Conservation (phyloP, 92 coral and sea anemone species). For the Umimayanthus chanpuru region DNA sequence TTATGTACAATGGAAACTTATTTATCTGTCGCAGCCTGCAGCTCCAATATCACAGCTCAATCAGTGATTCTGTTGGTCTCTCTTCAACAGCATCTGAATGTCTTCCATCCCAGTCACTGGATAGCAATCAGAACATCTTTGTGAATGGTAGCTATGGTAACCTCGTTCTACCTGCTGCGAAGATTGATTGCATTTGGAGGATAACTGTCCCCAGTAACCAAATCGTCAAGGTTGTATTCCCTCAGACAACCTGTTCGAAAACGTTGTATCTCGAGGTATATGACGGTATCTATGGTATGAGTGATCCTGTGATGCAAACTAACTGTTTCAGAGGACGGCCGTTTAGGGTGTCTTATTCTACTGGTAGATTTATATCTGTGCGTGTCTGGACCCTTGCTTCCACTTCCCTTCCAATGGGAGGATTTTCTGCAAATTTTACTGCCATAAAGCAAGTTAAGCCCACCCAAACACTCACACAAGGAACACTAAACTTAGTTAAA, state of each 20-base stretch:
- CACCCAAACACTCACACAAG: too few species aligned
- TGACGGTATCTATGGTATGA: not conserved
- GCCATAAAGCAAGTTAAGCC: not conserved
- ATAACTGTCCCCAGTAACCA: slow-evolving; percentile 3
- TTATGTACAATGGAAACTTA: too few species aligned
- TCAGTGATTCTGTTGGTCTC: not conserved
- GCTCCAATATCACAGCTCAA: too few species aligned
- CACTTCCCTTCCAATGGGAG: not conserved
- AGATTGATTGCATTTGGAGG: slow-evolving; percentile 15
- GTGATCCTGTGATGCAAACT: not conserved
- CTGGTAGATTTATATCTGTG: not conserved
- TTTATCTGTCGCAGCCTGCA: too few species aligned
- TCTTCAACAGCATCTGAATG: not conserved
- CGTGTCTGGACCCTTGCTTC: not conserved
- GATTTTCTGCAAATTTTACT: not conserved
- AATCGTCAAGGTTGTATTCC: not conserved
- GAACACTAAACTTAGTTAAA: not conserved
- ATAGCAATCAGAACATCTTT: not conserved
- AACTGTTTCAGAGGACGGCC: not conserved
- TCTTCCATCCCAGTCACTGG: not conserved
- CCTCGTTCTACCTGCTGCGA: not conserved
- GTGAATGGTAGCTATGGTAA: slow-evolving; percentile 1
- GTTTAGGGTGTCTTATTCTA: not conserved
- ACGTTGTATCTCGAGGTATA: not conserved
- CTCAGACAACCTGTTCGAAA: not conserved